Evolutionary conservation across 1,140 invertebrate species (phyloP).

Genomic region (Formica exsecta): DNA sequence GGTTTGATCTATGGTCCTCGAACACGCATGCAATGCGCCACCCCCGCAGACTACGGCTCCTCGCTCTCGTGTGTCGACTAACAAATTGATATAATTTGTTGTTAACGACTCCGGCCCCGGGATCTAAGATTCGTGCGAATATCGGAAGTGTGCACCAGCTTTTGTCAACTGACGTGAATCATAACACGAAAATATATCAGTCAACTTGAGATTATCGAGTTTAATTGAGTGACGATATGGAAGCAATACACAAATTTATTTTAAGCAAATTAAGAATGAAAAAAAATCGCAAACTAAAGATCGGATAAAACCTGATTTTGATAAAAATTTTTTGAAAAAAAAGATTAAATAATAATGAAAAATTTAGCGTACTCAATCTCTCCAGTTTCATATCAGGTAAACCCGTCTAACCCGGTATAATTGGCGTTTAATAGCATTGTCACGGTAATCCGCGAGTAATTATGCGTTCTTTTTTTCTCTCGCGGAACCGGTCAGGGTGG

Average conservation of each 20-base stretch:
- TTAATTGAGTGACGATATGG: not conserved
- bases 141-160: slow-evolving; percentile 54
- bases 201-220: not conserved
- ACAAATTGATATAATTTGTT: slow-evolving; percentile 83
- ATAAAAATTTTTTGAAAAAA: not conserved
- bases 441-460: slow-evolving; percentile 2
- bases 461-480: slow-evolving; percentile 15
- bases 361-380: slow-evolving; percentile 12
- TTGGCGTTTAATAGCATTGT: slow-evolving; percentile 19
- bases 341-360: not conserved
- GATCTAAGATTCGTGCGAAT: slow-evolving; percentile 78
- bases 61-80: slow-evolving; percentile 74
- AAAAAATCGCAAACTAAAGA: not conserved
- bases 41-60: slow-evolving; percentile 76
- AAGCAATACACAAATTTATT: slow-evolving; percentile 22
- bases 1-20: slow-evolving; percentile 79
- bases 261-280: not conserved
- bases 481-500: not conserved
- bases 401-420: slow-evolving; percentile 4
- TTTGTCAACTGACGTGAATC: slow-evolving; percentile 44
- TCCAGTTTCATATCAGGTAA: not conserved
- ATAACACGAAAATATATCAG: slow-evolving; percentile 44
- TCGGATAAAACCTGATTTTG: slow-evolving; percentile 1
- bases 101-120: slow-evolving; percentile 70
- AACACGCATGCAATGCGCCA: slow-evolving; percentile 81